Evolutionary conservation across 2,797 vertebrate genomes (phyloP).

Genomic region (Sebastes steindachneri): DNA sequence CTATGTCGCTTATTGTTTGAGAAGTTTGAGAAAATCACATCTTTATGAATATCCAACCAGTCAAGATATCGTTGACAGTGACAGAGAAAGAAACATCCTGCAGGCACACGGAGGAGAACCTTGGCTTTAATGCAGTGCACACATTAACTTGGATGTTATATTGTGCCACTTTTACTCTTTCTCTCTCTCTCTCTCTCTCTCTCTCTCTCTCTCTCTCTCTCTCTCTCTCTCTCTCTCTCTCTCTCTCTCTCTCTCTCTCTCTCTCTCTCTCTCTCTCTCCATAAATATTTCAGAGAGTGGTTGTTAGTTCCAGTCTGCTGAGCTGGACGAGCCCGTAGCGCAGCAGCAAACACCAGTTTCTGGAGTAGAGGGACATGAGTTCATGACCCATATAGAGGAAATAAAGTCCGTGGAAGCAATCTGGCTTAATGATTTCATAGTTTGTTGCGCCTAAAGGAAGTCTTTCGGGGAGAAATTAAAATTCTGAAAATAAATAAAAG

Average conservation of each 20-base stretch:
- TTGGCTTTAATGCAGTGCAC: slow-evolving; percentile 48
- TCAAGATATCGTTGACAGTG: not conserved
- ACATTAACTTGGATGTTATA: slow-evolving; percentile 31
- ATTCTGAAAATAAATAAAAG: slow-evolving; percentile 1
- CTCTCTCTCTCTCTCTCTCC: slow-evolving; percentile 18
- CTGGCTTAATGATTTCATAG: slow-evolving; percentile 22
- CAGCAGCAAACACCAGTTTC: slow-evolving; percentile 33
- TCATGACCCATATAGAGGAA: slow-evolving; percentile 48
- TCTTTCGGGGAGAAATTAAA: not conserved
- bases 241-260: slow-evolving; percentile 10
- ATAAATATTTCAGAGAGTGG: slow-evolving; percentile 80
- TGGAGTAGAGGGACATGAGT: slow-evolving; percentile 40
- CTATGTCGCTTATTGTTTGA: not conserved
- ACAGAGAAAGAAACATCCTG: slow-evolving; percentile 18
- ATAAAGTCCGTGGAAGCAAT: slow-evolving; percentile 31
- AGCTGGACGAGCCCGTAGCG: slow-evolving; percentile 35
- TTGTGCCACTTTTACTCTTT: slow-evolving; percentile 16
- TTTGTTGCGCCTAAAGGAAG: not conserved
- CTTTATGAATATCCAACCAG: not conserved
- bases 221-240: not conserved
- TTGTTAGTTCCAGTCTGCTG: slow-evolving; percentile 81
- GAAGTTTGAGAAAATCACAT: not conserved
- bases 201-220: not conserved
- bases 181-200: not conserved
- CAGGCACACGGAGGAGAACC: slow-evolving; percentile 8